Percentiles rank a stretch among this genome's conserved stretches.
phyloP scores from a whole-genome alignment of 1,140 invertebrate species.

The Oncopeltus fasciatus region DNA sequence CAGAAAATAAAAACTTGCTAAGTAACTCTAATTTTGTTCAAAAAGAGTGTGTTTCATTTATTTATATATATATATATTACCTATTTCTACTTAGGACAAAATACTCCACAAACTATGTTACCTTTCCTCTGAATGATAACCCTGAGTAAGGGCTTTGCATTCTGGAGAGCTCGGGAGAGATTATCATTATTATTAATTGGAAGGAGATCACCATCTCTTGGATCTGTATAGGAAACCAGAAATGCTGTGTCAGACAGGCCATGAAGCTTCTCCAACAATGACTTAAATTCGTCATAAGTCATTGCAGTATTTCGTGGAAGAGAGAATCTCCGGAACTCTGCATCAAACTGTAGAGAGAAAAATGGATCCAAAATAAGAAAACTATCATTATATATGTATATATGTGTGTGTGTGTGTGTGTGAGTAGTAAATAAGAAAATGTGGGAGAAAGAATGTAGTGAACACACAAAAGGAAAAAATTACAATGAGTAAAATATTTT shows the following conservation, averaged over 20 bases:
- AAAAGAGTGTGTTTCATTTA: too few species aligned
- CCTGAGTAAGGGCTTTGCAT: constrained; percentile 70
- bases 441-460: too few species aligned
- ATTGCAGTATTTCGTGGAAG: constrained; percentile 54
- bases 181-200: constrained; percentile 99
- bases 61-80: too few species aligned
- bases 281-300: constrained; percentile 75
- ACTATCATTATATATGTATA: not conserved
- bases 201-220: constrained; percentile 83
- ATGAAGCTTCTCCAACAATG: constrained; percentile 72
- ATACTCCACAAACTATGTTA: too few species aligned
- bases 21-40: too few species aligned
- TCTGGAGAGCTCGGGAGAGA: constrained; percentile 67
- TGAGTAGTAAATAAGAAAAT: too few species aligned
- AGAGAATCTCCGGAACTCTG: constrained; percentile 90
- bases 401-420: not conserved
- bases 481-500: too few species aligned
- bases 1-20: too few species aligned
- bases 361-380: not conserved
- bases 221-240: constrained; percentile 89
- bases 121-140: constrained; percentile 89
- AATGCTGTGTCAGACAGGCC: constrained; percentile 71
- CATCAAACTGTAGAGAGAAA: constrained; percentile 86
- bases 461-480: too few species aligned
- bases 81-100: too few species aligned